These are phyloP conservation scores for Agriotes lineatus DNA, from an alignment of 2,888 invertebrate genomes.

Conservation along the genomic window DNA sequence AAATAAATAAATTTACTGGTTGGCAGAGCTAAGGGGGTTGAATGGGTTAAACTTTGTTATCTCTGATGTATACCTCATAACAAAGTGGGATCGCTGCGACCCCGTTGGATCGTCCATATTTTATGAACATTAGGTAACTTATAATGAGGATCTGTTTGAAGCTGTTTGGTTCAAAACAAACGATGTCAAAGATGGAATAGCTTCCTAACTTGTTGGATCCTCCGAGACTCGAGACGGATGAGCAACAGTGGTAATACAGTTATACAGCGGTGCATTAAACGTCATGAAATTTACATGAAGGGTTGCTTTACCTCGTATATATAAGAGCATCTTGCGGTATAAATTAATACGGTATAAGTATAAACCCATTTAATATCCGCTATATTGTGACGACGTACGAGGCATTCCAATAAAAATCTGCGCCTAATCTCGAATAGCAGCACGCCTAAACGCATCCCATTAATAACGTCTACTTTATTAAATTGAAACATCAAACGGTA, in stretches of 20 bases:
- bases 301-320: slow-evolving; percentile 50
- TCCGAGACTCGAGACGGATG: slow-evolving; percentile 57
- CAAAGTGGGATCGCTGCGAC: slow-evolving; percentile 50
- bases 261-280: slow-evolving; percentile 65
- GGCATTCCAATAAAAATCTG: slow-evolving; percentile 24
- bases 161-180: slow-evolving; percentile 60
- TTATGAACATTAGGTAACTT: slow-evolving; percentile 67
- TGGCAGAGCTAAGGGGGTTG: slow-evolving; percentile 32
- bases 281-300: slow-evolving; percentile 65
- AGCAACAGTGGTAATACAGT: slow-evolving; percentile 62
- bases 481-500: slow-evolving; percentile 41
- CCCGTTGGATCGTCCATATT: slow-evolving; percentile 62
- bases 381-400: slow-evolving; percentile 25
- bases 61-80: slow-evolving; percentile 41
- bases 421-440: slow-evolving; percentile 25
- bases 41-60: slow-evolving; percentile 39
- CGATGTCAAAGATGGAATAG: slow-evolving; percentile 57
- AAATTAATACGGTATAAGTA: slow-evolving; percentile 42
- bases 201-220: slow-evolving; percentile 62
- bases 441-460: slow-evolving; percentile 32
- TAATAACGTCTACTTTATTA: slow-evolving; percentile 33
- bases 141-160: slow-evolving; percentile 68
- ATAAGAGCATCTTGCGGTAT: slow-evolving; percentile 46
- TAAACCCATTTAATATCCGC: slow-evolving; percentile 33
- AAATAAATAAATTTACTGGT: slow-evolving; percentile 40